Percentiles rank a stretch among this genome's conserved stretches.
Evolutionary conservation across 2,888 invertebrate species (phyloP).

Genomic region (Catotricha subobsoleta): DNA sequence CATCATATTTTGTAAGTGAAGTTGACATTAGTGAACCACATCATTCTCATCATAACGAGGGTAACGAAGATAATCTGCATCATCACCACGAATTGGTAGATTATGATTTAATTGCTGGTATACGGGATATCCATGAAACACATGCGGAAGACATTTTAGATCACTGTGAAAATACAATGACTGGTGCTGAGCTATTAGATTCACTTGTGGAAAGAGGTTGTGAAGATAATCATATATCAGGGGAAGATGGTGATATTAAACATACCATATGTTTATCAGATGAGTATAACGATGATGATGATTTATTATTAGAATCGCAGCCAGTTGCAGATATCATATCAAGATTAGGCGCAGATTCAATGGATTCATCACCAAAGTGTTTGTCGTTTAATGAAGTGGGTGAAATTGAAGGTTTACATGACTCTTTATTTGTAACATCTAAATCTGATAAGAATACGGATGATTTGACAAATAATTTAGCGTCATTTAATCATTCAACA

Average conservation of each 20-base stretch:
- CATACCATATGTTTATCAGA: slow-evolving; percentile 14
- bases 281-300: slow-evolving; percentile 34
- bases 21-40: background rate
- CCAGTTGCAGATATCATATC: slow-evolving; percentile 43
- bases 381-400: slow-evolving; percentile 28
- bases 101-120: slow-evolving; percentile 9
- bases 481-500: slow-evolving; percentile 11
- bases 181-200: slow-evolving; percentile 34
- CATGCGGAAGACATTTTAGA: slow-evolving; percentile 9
- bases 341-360: slow-evolving; percentile 38
- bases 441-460: slow-evolving; percentile 10
- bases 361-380: slow-evolving; percentile 29
- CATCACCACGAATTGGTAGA: slow-evolving; percentile 4
- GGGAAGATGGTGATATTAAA: slow-evolving; percentile 12
- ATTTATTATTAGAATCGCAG: slow-evolving; percentile 31
- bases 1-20: slow-evolving; percentile 1
- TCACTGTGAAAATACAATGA: slow-evolving; percentile 27
- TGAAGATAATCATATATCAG: slow-evolving; percentile 36
- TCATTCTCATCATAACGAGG: slow-evolving; percentile 10
- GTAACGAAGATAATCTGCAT: slow-evolving; percentile 6
- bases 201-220: slow-evolving; percentile 43
- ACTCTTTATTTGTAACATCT: slow-evolving; percentile 22
- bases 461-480: slow-evolving; percentile 4
- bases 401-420: slow-evolving; percentile 26
- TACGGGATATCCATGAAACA: slow-evolving; percentile 7